Evolutionary conservation across 2,113 vertebrate species (phyloP).

Genomic region (Campylomormyrus numenius): DNA sequence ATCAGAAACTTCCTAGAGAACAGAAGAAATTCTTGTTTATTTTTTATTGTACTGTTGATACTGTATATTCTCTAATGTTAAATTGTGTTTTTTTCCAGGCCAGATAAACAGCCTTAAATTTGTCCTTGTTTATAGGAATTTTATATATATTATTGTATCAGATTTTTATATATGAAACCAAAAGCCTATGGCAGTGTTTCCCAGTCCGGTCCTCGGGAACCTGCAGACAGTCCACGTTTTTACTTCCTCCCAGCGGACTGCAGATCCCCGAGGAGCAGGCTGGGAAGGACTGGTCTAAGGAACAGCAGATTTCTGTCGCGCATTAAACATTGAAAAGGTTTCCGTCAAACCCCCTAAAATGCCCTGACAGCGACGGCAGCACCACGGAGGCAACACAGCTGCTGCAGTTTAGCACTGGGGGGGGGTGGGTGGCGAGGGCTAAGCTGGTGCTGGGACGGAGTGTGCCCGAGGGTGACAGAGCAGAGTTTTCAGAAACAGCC

Average conservation of each 20-base stretch:
- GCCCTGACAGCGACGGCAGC: background rate
- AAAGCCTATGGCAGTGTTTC: background rate
- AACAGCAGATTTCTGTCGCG: background rate
- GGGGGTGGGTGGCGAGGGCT: no score
- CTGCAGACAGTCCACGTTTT: background rate
- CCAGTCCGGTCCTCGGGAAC: background rate
- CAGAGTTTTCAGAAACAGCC: constrained; percentile 29
- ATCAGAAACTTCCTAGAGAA: background rate
- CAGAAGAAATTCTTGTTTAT: background rate
- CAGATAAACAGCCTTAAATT: background rate
- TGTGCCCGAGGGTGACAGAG: background rate
- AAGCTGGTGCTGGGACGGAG: background rate
- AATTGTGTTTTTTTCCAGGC: background rate
- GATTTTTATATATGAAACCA: background rate
- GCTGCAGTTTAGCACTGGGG: background rate
- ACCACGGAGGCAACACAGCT: background rate
- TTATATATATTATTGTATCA: background rate
- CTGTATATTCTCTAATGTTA: background rate
- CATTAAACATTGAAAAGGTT: background rate
- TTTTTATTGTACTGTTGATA: background rate
- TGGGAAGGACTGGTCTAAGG: background rate
- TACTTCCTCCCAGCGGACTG: background rate
- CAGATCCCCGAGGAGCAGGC: background rate
- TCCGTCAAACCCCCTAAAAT: background rate
- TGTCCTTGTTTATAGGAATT: background rate